Conservation (phyloP, 2,888 invertebrate species). For the Zelleria hepariella region DNA sequence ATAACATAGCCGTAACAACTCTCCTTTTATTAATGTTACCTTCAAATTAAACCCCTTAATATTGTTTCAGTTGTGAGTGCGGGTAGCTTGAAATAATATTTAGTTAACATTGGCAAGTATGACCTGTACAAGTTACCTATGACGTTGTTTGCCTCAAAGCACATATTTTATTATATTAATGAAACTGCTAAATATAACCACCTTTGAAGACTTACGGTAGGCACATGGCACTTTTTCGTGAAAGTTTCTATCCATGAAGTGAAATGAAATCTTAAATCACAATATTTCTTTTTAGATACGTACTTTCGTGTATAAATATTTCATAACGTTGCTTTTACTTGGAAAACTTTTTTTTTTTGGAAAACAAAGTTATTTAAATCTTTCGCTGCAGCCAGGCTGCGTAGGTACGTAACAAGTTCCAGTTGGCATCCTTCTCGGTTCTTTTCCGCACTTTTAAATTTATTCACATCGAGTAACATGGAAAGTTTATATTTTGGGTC, state of each 20-base stretch:
- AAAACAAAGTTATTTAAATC: constrained; percentile 16
- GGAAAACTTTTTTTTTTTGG: not conserved
- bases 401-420: constrained; percentile 11
- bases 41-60: constrained; percentile 31
- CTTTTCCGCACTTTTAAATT: constrained; percentile 32
- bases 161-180: too few relatives aligned
- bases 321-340: constrained; percentile 8
- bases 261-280: not conserved
- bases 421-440: not conserved
- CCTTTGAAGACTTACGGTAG: too few relatives aligned
- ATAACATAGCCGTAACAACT: constrained; percentile 24
- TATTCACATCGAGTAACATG: constrained; percentile 39
- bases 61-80: constrained; percentile 17
- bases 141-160: too few relatives aligned
- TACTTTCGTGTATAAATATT: constrained; percentile 11
- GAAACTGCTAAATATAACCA: too few relatives aligned
- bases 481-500: constrained; percentile 20
- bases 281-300: not conserved
- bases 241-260: not conserved
- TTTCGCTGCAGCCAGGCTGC: constrained; percentile 22
- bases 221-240: too few relatives aligned
- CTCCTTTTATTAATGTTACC: constrained; percentile 37
- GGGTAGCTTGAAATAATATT: not conserved
- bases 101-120: not conserved
- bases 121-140: too few relatives aligned